Evolutionary conservation across 2,797 vertebrate genomes (phyloP), one percentile per base, ranked within the genome.

Genomic region (Hephaestus fuliginosus): DNA sequence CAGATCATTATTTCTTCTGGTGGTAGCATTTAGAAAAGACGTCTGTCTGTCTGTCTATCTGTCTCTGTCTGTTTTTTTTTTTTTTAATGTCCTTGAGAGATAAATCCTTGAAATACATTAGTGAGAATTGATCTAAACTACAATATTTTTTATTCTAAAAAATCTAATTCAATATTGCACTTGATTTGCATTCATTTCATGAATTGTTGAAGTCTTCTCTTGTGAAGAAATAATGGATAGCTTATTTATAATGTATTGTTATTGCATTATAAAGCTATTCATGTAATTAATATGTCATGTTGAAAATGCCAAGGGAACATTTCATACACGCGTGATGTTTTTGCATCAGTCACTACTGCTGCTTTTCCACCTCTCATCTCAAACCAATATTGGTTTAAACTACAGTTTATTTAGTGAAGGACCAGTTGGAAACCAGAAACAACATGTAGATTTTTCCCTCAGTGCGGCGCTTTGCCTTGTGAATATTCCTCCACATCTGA

Each of bases 401-500:
- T 3, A 5, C 30, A 33, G 30, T 33, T 33, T 33, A 33, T 33
- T 5, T 33, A 33, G 30, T 33, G 30, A 33, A 33, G 30, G 30
- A 67, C 12, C 43, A 41, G 48, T 10, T 10, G n/a, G 53, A 79
- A 68, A 41, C 13, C 20, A 18, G 2, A 7, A 41, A 49, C 18
- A 62, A 10, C 10, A 12, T 69, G 49, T 22, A 33, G 2, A 36
- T 62, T 13, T 69, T 33, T 18, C 20, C 36, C 46, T 67, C 17
- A 1, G 20, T 12, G 41, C 49, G 2, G 9, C 0, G 48, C 39
- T 53, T 67, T 69, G 30, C 22, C 30, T 70, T 49, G 43, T 49
- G 22, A 20, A 43, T 43, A 52, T 63, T 71, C 52, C 41, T 78
- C n/a, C 39, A 61, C 60, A 68, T 68, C 28, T n/a, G 18, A 72